Conservation (phyloP, 1,140 invertebrate species). For the Agrilus planipennis region DNA sequence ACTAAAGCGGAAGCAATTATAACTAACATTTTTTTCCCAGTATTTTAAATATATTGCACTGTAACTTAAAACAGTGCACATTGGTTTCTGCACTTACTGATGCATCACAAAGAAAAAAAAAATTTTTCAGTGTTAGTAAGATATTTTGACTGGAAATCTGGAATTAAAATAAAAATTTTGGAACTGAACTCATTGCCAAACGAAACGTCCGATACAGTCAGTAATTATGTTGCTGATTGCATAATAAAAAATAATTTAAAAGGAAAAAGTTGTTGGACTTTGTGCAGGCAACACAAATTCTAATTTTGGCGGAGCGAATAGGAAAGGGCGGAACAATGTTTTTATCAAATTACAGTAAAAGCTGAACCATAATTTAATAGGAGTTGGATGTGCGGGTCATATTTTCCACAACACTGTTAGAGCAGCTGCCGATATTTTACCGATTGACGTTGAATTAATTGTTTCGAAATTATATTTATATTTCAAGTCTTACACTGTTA, state of each 20-base stretch:
- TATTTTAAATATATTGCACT: too few relatives aligned
- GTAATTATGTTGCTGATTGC: constrained; percentile 8
- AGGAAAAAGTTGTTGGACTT: constrained; percentile 22
- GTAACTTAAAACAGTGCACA: too few relatives aligned
- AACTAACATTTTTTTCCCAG: constrained; percentile 18
- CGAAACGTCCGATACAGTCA: constrained; percentile 6
- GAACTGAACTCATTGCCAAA: constrained; percentile 3
- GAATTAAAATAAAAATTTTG: constrained; percentile 8
- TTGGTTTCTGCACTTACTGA: too few relatives aligned
- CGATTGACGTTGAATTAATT: constrained; percentile 20
- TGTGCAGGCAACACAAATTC: constrained; percentile 26
- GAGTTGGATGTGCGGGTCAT: constrained; percentile 4
- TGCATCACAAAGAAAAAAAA: too few relatives aligned
- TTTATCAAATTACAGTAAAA: constrained; percentile 5
- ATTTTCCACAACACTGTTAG: constrained; percentile 6
- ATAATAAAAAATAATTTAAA: constrained; percentile 3
- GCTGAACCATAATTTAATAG: background rate
- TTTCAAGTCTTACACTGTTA: constrained; percentile 26
- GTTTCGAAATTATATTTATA: constrained; percentile 23
- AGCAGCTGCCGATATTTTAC: constrained; percentile 7
- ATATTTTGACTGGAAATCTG: constrained; percentile 2
- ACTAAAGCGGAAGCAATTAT: constrained; percentile 27
- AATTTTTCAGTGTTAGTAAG: too few relatives aligned
- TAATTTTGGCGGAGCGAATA: constrained; percentile 22
- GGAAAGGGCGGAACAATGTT: constrained; percentile 9